These are phyloP conservation scores for Limnephilus auricula DNA, from an alignment of 2,888 invertebrate species.

Conservation along the genomic window DNA sequence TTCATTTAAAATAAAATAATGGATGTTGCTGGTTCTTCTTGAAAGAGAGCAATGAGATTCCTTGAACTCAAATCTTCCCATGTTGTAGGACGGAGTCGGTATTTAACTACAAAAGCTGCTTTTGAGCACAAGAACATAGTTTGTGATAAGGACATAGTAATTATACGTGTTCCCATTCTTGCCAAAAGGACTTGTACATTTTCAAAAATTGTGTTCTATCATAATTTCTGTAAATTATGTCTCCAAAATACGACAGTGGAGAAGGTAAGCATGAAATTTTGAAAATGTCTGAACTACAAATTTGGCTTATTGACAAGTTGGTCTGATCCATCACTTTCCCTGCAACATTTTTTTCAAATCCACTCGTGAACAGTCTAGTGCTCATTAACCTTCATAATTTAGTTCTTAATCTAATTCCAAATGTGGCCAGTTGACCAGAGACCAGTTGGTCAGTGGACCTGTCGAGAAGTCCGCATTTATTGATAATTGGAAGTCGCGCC, in stretches of 20 bases:
- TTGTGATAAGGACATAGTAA: no score
- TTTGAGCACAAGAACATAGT: no score
- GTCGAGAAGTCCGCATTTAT: neutral
- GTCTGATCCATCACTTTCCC: no score
- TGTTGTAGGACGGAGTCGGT: neutral
- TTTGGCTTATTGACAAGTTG: no score
- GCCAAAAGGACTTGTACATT: no score
- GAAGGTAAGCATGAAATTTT: neutral
- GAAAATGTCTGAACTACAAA: neutral
- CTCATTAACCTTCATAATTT: neutral
- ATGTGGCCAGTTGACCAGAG: neutral
- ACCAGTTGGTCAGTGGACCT: neutral
- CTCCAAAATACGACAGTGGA: no score
- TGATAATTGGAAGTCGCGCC: neutral
- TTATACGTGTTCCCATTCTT: no score
- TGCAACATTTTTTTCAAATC: neutral
- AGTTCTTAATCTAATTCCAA: neutral
- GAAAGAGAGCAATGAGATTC: neutral
- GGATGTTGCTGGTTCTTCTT: no score
- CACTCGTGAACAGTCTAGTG: neutral
- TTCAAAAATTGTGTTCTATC: no score
- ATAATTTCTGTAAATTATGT: no score
- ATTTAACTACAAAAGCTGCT: neutral
- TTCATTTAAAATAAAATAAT: no score
- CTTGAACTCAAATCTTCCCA: neutral